Evolutionary conservation across 2,888 invertebrate species (phyloP).

Genomic region (Petrolisthes cinctipes): DNA sequence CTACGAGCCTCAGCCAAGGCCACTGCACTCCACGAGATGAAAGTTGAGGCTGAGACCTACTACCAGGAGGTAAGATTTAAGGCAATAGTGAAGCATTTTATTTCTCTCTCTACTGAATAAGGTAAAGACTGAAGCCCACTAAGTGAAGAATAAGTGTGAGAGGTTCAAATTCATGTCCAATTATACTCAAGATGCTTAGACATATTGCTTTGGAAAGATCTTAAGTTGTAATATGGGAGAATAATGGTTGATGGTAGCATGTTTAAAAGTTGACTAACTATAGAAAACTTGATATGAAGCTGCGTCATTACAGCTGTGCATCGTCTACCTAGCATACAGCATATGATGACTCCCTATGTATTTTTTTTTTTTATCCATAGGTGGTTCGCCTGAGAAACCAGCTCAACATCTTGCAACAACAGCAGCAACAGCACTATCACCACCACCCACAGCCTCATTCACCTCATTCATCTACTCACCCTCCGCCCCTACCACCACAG

Average conservation of each 20-base stretch:
- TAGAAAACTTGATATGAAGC: no score
- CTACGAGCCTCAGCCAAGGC: slow-evolving; percentile 58
- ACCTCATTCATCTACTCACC: slow-evolving; percentile 32
- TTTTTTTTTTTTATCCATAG: slow-evolving; percentile 17
- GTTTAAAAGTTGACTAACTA: no score
- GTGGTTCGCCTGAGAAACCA: slow-evolving; percentile 63
- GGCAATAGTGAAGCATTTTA: background rate
- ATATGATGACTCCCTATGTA: background rate
- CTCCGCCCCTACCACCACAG: slow-evolving; percentile 19
- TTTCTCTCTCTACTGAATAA: background rate
- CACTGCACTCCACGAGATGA: slow-evolving; percentile 58
- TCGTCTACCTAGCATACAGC: background rate
- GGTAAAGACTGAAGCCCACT: background rate
- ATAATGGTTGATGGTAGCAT: no score
- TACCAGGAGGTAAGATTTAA: slow-evolving; percentile 60
- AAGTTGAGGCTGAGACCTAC: slow-evolving; percentile 61
- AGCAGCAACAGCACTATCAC: slow-evolving; percentile 48
- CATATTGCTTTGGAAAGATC: background rate
- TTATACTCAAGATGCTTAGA: no score
- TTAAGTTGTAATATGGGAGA: no score
- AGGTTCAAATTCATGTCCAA: background rate
- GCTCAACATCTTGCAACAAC: slow-evolving; percentile 56
- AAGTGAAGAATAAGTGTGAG: background rate
- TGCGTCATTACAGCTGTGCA: background rate
- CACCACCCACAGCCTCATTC: slow-evolving; percentile 16